These are phyloP conservation scores for Euplexia lucipara DNA, from an alignment of 2,888 invertebrate genomes.

Conservation along the genomic window DNA sequence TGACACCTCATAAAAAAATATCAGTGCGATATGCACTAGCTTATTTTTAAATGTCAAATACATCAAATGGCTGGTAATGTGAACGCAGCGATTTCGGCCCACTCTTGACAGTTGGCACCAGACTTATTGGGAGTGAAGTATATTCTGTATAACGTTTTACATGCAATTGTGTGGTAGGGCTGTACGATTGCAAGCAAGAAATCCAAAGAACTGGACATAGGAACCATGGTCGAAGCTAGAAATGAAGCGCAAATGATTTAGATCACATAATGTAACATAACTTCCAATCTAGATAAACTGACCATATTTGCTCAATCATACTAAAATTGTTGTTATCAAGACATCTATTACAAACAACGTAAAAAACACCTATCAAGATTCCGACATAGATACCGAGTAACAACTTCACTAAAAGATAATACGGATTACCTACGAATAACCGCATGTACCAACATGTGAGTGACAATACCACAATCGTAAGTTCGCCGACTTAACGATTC, in stretches of 20 bases:
- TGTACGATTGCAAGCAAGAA: not conserved
- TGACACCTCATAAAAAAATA: constrained; percentile 25
- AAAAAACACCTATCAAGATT: constrained; percentile 4
- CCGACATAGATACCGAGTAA: constrained; percentile 23
- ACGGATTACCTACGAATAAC: not conserved
- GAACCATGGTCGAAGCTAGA: not conserved
- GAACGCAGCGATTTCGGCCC: constrained; percentile 34
- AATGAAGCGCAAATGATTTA: not conserved
- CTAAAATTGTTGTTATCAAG: not conserved
- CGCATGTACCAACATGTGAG: constrained; percentile 44
- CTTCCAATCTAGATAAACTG: not conserved
- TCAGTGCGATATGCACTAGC: constrained; percentile 10
- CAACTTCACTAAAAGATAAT: constrained; percentile 29
- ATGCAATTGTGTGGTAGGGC: constrained; percentile 42
- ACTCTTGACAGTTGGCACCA: constrained; percentile 50
- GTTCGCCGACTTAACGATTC: constrained; percentile 29
- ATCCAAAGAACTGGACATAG: not conserved
- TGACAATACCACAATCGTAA: not conserved
- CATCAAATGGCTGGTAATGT: constrained; percentile 16
- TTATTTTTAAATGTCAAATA: constrained; percentile 20
- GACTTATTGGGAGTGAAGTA: constrained; percentile 15
- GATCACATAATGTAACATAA: not conserved
- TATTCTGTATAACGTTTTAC: constrained; percentile 16
- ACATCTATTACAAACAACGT: constrained; percentile 6
- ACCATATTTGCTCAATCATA: not conserved